phyloP scores from a whole-genome alignment of 2,888 invertebrate species.

The Drosophila borborema region DNA sequence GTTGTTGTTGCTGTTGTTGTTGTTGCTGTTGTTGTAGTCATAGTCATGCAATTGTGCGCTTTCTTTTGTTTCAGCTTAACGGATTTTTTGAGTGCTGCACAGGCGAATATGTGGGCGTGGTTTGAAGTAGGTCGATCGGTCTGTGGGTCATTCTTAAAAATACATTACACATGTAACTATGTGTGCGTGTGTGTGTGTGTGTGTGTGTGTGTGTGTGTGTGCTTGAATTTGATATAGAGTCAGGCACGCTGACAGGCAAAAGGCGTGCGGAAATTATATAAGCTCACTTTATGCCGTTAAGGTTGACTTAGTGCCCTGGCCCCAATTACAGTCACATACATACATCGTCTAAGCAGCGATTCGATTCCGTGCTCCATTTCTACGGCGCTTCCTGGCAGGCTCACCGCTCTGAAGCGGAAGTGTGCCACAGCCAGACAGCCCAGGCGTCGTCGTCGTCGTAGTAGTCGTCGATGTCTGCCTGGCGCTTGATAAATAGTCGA shows the following conservation, averaged over 20 bases:
- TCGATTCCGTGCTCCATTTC: slow-evolving; percentile 61
- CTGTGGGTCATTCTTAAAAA: slow-evolving; percentile 48
- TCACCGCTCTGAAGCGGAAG: slow-evolving; percentile 21
- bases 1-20: too few species aligned
- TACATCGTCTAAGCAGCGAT: slow-evolving; percentile 28
- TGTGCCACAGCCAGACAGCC: slow-evolving; percentile 36
- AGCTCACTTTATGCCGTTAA: slow-evolving; percentile 63
- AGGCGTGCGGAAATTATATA: slow-evolving; percentile 70
- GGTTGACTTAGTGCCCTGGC: slow-evolving; percentile 60
- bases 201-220: slow-evolving; percentile 6
- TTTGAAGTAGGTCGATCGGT: slow-evolving; percentile 67
- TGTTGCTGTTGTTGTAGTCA: slow-evolving; percentile 42
- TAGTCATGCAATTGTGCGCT: slow-evolving; percentile 62
- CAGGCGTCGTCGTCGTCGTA: slow-evolving; percentile 10
- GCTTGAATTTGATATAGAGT: slow-evolving; percentile 43
- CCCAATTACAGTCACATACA: slow-evolving; percentile 47
- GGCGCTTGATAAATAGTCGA: slow-evolving; percentile 57
- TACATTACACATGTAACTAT: slow-evolving; percentile 11
- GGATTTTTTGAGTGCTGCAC: slow-evolving; percentile 45
- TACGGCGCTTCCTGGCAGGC: slow-evolving; percentile 48
- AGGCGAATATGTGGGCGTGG: slow-evolving; percentile 51
- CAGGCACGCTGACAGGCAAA: slow-evolving; percentile 43
- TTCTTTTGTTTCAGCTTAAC: slow-evolving; percentile 44
- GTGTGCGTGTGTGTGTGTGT: not conserved
- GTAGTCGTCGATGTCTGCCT: slow-evolving; percentile 11